Base-by-base conservation (phyloP, 2,113 vertebrate genomes). In the Jacana jacana region DNA sequence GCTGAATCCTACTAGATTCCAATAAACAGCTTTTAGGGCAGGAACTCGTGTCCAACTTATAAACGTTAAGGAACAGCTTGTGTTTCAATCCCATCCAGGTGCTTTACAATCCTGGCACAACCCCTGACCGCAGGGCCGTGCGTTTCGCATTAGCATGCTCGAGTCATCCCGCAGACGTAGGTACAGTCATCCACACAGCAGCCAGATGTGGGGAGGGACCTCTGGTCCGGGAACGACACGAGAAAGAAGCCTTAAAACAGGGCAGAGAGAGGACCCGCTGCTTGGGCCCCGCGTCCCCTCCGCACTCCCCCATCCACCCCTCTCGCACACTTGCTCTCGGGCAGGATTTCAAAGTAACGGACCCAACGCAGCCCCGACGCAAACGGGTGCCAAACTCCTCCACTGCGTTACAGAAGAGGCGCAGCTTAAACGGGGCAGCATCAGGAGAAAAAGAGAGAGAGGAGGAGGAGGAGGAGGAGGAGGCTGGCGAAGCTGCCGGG, bases 11-110 rank as follows among this genome's bases (percentile, higher is more conserved):
- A 69, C 51, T 31, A 64, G 78, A 77, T 88, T 81, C 91, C 88
- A 96, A 94, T 88, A 94, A 96, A 96, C 88, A 93, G 68, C 69
- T 94, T 92, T 87, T 95, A 94, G 84, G 84, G 94, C 93, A 93
- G 94, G 78, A 93, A 91, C 87, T 92, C 16, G 79, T 57, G 88
- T 91, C 83, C 91, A 91, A 92, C 81, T 94, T 65, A 69, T 61
- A 96, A 81, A 88, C 10, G 40, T 91, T 88, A 79, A 78, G 94
- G 96, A 93, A 95, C 95, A 91, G 88, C 70, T 85, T 91, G 65
- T 70, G 91, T 93, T 92, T 94, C 93, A 92, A 71, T 91, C 73
- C 71, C 81, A 86, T 95, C 91, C 94, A 94, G 91, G 92, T 92
- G 93, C 92, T 95, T 91, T 86, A 89, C 88, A 94, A 61, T 54